Evolutionary conservation across 2,888 invertebrate species (phyloP), one percentile per base, ranked within the genome.

Genomic region (Drosophila aldrichi): DNA sequence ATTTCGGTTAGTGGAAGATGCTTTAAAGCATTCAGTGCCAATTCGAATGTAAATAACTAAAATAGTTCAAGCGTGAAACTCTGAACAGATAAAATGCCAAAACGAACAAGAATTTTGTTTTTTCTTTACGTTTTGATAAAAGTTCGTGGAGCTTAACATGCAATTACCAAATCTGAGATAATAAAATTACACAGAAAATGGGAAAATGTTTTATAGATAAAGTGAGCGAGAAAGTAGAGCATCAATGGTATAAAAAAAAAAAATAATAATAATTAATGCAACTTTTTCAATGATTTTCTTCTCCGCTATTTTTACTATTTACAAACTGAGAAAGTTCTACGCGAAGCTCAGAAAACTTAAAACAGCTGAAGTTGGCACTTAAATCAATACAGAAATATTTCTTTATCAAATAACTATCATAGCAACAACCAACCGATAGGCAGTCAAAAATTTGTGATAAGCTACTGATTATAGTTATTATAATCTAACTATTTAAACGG

Each of bases 31-130:
- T 58, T 65, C 65, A 52, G 54, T 72, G 76, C 58, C 73, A 77
- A 77, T 77, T 69, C 70, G 59, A 71, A 74, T 68, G 81, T 66
- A 74, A 80, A 72, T 66, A 74, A 61, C 46, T 10, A 46, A 64
- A 74, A 69, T 63, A 58, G 38, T 63, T 70, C 44, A 41, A 65
- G 73, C 67, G 54, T 52, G 60, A 81, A 74, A 41, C 58, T 64
- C 56, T 66, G 59, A 57, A 44, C 62, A 66, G 70, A 68, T 66
- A 70, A 74, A 80, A 66, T 72, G 64, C 51, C 32, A 57, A 63
- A 61, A 48, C 51, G 61, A 48, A 55, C 36, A 25, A 9, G 40
- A 48, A 52, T 51, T 56, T 49, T 7, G 1, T 49, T 49, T 10
- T 32, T 12, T 18, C n/a, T 49, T 59, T 63, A 51, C 49, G 40